Evolutionary conservation across 2,113 vertebrate genomes (phyloP), one percentile per base, ranked within the genome.

Genomic region (Dasypus novemcinctus): DNA sequence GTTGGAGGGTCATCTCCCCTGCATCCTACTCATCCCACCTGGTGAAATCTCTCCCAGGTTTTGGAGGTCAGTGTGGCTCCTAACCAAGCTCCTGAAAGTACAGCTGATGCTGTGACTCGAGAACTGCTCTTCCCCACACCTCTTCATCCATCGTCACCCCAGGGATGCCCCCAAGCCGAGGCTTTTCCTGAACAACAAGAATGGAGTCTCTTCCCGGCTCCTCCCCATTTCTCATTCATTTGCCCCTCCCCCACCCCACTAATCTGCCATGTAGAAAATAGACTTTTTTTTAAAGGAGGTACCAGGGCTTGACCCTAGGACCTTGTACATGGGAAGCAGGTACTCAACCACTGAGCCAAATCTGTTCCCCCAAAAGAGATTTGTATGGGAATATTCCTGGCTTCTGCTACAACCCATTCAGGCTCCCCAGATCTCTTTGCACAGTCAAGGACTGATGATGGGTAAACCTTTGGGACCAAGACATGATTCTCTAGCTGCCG

Each of bases 191-290:
- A 79, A 52, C 1, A 87, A 54, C 4, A 13, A 54, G 38, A 23
- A 36, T 13, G 17, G 11, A 0, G 0, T 1, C 1, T 54, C 38
- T 66, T 87, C 18, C 46, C 59, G 25, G 4, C 9, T 87, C 12
- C 21, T 76, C 12, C 12, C 33, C 52, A 46, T 46, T 76, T 9
- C 9, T 36, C 59, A 46, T 46, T 52, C 36, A 41, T 21, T 74
- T 66, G 49, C 38, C 52, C 10, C 27, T 90, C n/a, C 33, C 29
- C 54, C 3, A 29, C 9, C 2, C 4, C 27, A 63, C 61, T 71
- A 0, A 25, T 92, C 69, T 46, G 61, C 29, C 69, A 1, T 4
- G 18, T 91, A 68, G 17, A 10, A 92, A n/a, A 64, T 0, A 46
- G 43, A 46, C 9, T 46, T 46, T 46, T 46, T 46, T 46, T 46